A percentile compares a stretch with the other conserved stretches of the same genome.
phyloP scores from a whole-genome alignment of 2,113 vertebrate genomes.

The Apodemus sylvaticus region DNA sequence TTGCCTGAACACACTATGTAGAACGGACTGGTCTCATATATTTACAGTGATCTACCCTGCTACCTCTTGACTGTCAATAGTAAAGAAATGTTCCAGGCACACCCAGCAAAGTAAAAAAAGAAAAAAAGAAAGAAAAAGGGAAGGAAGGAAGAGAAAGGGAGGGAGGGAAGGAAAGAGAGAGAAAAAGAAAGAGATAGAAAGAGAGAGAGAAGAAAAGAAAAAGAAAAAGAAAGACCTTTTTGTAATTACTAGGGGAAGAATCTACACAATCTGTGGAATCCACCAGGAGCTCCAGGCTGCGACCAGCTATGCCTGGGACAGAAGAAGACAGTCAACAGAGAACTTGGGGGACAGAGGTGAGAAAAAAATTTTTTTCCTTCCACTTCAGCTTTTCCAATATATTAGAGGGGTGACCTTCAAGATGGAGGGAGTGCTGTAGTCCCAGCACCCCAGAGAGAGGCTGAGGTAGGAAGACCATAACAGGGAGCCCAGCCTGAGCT shows the following conservation, averaged over 20 bases:
- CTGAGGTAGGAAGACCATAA: too few relatives aligned
- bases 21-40: neutral
- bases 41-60: neutral
- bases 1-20: neutral
- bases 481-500: too few relatives aligned
- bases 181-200: too few relatives aligned
- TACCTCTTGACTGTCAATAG: neutral
- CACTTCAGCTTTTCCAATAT: neutral
- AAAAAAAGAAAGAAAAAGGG: neutral
- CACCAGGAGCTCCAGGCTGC: neutral
- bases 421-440: too few relatives aligned
- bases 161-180: too few relatives aligned
- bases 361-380: neutral
- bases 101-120: neutral
- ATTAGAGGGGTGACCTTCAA: neutral
- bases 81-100: neutral
- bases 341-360: neutral
- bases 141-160: too few relatives aligned
- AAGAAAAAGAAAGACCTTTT: too few relatives aligned
- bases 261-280: neutral
- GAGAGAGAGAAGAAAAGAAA: too few relatives aligned
- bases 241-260: neutral
- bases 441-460: too few relatives aligned
- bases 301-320: neutral
- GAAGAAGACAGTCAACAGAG: neutral